Conservation (phyloP, 2,797 vertebrate genomes). For the Ara ararauna region DNA sequence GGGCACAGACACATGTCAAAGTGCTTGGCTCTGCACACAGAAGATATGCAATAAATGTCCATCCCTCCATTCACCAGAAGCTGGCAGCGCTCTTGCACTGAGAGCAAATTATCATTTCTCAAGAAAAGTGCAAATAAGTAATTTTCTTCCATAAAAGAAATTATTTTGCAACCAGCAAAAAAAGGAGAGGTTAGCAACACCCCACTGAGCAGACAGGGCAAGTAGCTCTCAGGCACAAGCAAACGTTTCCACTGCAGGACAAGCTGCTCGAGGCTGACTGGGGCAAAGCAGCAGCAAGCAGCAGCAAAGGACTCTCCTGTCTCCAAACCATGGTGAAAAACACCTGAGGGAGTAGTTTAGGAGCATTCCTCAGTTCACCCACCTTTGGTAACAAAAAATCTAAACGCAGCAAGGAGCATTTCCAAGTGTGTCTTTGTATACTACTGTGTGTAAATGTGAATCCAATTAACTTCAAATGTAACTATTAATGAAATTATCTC, state of each 20-base stretch:
- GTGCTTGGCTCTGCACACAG: background rate
- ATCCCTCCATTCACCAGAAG: background rate
- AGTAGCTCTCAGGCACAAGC: fast-evolving
- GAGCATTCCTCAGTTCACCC: background rate
- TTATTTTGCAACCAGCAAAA: background rate
- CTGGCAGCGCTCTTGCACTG: background rate
- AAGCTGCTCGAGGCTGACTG: background rate
- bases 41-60: background rate
- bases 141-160: background rate
- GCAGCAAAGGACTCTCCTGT: background rate
- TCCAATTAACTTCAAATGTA: conserved; percentile 85
- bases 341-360: background rate
- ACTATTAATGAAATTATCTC: conserved; percentile 84
- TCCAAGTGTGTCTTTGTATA: conserved; percentile 68
- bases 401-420: background rate
- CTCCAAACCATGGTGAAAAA: background rate
- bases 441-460: conserved; percentile 70
- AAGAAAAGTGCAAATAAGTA: background rate
- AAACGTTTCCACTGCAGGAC: fast-evolving
- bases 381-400: background rate
- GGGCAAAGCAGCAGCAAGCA: background rate
- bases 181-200: background rate
- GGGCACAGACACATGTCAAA: background rate
- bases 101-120: background rate
- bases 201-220: background rate